These are phyloP conservation scores for Agapornis canus DNA, from an alignment of 2,797 vertebrate species.

Conservation along the genomic window DNA sequence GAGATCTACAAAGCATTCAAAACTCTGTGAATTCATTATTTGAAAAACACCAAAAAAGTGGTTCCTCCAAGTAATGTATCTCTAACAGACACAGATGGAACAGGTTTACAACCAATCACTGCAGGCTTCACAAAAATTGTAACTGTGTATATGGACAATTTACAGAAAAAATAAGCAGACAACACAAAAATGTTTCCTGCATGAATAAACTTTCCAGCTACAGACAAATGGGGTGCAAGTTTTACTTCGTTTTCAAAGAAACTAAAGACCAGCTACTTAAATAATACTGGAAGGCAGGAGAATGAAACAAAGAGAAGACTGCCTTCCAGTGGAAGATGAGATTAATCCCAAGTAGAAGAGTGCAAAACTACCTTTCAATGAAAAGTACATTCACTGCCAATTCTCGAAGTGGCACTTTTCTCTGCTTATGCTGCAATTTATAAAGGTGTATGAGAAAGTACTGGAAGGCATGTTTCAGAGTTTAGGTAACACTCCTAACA, in stretches of 20 bases:
- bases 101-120: neutral
- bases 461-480: neutral
- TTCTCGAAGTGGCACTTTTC: neutral
- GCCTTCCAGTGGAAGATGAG: slow-evolving; percentile 11
- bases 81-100: neutral
- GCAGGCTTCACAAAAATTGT: neutral
- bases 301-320: slow-evolving; percentile 34
- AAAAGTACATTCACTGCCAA: neutral
- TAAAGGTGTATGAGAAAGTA: neutral
- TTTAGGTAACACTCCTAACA: neutral
- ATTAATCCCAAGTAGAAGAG: neutral
- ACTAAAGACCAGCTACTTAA: neutral
- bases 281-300: neutral
- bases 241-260: neutral
- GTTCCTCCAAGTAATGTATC: fast-evolving
- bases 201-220: neutral
- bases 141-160: neutral
- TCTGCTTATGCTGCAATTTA: neutral
- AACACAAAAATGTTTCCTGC: neutral
- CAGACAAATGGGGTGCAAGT: neutral
- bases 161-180: neutral
- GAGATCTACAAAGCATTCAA: neutral
- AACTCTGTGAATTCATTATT: neutral
- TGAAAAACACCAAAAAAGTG: neutral
- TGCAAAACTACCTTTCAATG: neutral